These are phyloP conservation scores for Drosophila serrata DNA, from an alignment of 1,140 invertebrate genomes.

Conservation along the genomic window DNA sequence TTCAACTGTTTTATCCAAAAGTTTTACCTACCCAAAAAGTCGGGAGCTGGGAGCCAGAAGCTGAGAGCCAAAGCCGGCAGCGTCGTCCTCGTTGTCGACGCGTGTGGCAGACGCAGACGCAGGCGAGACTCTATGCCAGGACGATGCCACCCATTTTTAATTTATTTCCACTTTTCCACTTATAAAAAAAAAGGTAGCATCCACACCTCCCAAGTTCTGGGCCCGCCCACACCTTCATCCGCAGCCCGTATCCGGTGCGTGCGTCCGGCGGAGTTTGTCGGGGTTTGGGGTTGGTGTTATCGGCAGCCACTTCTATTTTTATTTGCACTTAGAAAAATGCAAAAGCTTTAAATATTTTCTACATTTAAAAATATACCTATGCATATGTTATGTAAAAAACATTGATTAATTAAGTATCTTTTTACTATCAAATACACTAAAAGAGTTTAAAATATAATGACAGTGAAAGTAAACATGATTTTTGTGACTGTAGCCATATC, in stretches of 20 bases:
- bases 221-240: slow-evolving; percentile 51
- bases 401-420: background rate
- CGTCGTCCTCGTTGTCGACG: slow-evolving; percentile 46
- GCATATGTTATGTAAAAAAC: background rate
- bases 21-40: slow-evolving; percentile 64
- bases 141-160: slow-evolving; percentile 80
- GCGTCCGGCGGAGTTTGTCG: slow-evolving; percentile 72
- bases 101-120: slow-evolving; percentile 72
- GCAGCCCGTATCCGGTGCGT: slow-evolving; percentile 75
- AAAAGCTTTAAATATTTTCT: background rate
- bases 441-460: background rate
- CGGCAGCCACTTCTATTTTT: slow-evolving; percentile 34
- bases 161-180: slow-evolving; percentile 79
- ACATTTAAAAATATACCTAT: too few species aligned
- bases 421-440: background rate
- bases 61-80: slow-evolving; percentile 40
- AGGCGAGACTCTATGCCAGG: slow-evolving; percentile 37
- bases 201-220: slow-evolving; percentile 9
- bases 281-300: slow-evolving; percentile 60
- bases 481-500: slow-evolving; percentile 43
- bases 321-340: slow-evolving; percentile 18
- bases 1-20: slow-evolving; percentile 85
- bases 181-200: slow-evolving; percentile 54
- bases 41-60: slow-evolving; percentile 3
- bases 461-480: background rate